Percentiles rank a stretch among this genome's conserved stretches.
Conservation (phyloP, 2,113 vertebrate species). For the Ivindomyrus marchei region DNA sequence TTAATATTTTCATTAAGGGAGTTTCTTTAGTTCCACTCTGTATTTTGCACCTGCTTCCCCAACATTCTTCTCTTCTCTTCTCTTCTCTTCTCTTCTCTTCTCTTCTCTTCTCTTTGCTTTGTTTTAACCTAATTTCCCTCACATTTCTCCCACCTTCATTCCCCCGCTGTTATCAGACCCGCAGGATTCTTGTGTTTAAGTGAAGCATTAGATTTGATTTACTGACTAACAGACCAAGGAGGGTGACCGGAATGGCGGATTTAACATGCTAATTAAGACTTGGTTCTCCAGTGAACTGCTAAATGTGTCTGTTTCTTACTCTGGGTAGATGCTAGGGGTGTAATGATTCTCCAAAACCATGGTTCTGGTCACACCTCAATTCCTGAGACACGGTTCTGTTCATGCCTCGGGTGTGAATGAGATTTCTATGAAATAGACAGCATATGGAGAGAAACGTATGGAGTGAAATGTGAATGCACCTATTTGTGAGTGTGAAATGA, state of each 20-base stretch:
- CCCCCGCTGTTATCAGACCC: conserved; percentile 12
- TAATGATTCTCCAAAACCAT: neutral
- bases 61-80: neutral
- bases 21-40: neutral
- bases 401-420: neutral
- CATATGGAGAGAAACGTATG: too few species aligned
- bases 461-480: too few species aligned
- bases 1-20: neutral
- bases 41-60: conserved; percentile 9
- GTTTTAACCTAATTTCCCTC: neutral
- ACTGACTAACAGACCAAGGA: conserved; percentile 53
- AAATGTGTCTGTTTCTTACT: neutral
- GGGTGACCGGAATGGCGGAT: conserved; percentile 25
- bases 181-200: conserved; percentile 55
- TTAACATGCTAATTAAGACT: conserved; percentile 43
- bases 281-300: conserved; percentile 34
- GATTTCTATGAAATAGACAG: neutral
- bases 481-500: neutral
- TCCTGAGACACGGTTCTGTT: neutral
- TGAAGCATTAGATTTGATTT: conserved; percentile 57
- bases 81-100: conserved; percentile 18
- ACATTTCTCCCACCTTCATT: neutral
- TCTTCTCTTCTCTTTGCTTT: neutral
- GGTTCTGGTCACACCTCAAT: neutral
- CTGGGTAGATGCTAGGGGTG: neutral